Evolutionary conservation across 2,797 vertebrate species (phyloP).

Genomic region (Danionella dracula): DNA sequence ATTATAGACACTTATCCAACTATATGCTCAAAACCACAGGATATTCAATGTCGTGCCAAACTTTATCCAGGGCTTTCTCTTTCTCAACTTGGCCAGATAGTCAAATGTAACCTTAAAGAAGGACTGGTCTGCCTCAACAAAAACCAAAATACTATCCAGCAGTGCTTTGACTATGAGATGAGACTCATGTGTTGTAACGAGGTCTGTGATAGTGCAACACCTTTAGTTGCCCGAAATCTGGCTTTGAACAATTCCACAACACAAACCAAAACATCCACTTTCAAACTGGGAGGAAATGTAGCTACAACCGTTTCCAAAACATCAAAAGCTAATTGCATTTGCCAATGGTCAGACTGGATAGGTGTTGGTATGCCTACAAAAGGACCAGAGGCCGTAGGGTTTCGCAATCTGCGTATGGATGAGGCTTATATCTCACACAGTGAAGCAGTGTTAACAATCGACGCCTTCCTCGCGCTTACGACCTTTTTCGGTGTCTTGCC

Average conservation of each 20-base stretch:
- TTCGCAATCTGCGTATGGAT: too few species aligned
- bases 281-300: background rate
- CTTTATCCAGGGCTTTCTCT: constrained; percentile 15
- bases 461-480: too few species aligned
- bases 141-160: constrained; percentile 31
- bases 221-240: background rate
- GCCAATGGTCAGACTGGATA: constrained; percentile 14
- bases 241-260: background rate
- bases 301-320: background rate
- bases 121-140: constrained; percentile 45
- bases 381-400: background rate
- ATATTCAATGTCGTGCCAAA: constrained; percentile 35
- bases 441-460: too few species aligned
- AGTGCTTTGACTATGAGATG: constrained; percentile 52
- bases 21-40: background rate
- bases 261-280: background rate
- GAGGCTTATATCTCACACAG: too few species aligned
- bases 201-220: background rate
- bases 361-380: background rate
- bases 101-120: constrained; percentile 32
- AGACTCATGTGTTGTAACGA: constrained; percentile 34
- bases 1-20: background rate
- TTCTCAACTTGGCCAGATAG: constrained; percentile 22
- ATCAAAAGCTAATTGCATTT: background rate
- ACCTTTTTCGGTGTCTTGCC: too few species aligned